These are phyloP conservation scores for Saxidomus purpurata DNA, from an alignment of 1,140 invertebrate genomes.

Conservation along the genomic window DNA sequence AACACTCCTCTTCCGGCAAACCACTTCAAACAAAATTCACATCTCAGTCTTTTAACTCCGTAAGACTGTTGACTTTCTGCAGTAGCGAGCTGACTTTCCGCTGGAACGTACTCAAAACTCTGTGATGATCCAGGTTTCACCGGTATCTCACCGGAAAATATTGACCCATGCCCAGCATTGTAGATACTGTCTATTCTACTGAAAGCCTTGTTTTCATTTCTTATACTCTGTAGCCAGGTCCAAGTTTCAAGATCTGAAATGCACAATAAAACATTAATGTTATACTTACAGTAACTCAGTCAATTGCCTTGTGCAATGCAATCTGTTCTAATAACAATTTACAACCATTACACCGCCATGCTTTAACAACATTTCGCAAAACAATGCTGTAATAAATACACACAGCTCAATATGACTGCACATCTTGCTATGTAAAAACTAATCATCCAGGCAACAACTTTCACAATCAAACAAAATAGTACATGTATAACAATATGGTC, in stretches of 20 bases:
- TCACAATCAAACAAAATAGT: too few species aligned
- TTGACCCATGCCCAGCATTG: not conserved
- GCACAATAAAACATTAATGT: not conserved
- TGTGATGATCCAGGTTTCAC: not conserved
- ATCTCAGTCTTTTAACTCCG: constrained; percentile 1
- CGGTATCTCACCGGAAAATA: not conserved
- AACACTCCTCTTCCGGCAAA: constrained; percentile 26
- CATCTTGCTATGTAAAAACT: too few species aligned
- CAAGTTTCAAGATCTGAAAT: not conserved
- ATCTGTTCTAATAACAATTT: too few species aligned
- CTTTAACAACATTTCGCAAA: too few species aligned
- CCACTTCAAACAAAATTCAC: constrained; percentile 36
- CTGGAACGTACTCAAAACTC: not conserved
- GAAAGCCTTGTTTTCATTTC: not conserved
- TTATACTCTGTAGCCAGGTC: not conserved
- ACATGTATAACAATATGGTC: too few species aligned
- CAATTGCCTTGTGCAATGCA: too few species aligned
- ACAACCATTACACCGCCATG: too few species aligned
- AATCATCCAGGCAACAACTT: too few species aligned
- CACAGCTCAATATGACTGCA: too few species aligned
- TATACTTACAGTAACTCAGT: too few species aligned
- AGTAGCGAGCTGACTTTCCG: not conserved
- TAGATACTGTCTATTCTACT: not conserved
- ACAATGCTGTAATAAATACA: too few species aligned
- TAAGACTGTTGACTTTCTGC: not conserved